Evolutionary conservation across 2,113 vertebrate genomes (phyloP).

Genomic region (Lasiurus borealis): DNA sequence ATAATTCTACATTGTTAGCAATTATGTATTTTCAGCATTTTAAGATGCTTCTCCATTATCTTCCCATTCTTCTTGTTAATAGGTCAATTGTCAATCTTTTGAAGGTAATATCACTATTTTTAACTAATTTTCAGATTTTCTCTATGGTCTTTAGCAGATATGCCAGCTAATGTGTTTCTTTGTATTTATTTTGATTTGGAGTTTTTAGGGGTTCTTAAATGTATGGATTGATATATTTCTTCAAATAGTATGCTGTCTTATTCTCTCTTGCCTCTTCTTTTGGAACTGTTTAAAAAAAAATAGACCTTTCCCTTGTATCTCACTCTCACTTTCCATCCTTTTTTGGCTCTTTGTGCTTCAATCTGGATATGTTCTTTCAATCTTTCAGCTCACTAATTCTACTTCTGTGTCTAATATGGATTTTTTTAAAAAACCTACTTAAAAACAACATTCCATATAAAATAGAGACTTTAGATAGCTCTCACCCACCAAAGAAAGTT

Average conservation of each 20-base stretch:
- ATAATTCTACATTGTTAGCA: background rate
- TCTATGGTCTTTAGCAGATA: background rate
- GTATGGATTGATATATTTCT: background rate
- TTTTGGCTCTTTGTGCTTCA: background rate
- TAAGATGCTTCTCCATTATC: background rate
- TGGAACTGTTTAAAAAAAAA: background rate
- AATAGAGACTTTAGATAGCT: background rate
- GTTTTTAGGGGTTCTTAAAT: background rate
- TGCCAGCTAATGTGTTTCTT: background rate
- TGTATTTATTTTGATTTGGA: background rate
- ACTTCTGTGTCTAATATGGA: background rate
- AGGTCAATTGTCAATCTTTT: background rate
- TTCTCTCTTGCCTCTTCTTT: background rate
- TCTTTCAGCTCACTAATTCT: background rate
- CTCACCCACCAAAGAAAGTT: background rate
- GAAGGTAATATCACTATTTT: background rate
- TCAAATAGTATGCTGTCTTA: background rate
- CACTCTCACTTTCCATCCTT: background rate
- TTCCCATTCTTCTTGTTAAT: background rate
- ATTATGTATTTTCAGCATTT: background rate
- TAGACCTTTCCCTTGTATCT: background rate
- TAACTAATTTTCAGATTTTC: background rate
- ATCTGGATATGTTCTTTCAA: background rate
- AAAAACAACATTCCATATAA: background rate
- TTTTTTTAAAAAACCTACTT: background rate